phyloP scores from a whole-genome alignment of 2,797 vertebrate species.

The Enteromius trimaculatus region DNA sequence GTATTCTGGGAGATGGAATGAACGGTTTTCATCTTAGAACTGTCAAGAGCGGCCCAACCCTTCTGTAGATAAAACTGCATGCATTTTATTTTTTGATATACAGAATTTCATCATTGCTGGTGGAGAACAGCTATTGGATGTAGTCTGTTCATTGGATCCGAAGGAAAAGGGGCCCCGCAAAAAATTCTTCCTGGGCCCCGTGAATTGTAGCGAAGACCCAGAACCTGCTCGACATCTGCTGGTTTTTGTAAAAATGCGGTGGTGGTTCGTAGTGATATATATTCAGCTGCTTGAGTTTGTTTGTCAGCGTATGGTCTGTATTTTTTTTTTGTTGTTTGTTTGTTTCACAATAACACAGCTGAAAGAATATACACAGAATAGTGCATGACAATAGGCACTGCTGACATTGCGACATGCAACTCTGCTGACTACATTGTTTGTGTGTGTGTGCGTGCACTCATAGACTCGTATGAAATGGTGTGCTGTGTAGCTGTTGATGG shows the following conservation, averaged over 20 bases:
- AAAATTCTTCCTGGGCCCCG: not conserved
- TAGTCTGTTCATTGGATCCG: not conserved
- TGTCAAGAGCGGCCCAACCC: not conserved
- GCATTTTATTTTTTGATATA: not conserved
- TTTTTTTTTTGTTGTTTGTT: not conserved
- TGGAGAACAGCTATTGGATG: not conserved
- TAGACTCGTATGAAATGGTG: not conserved
- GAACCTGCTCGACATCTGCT: not conserved
- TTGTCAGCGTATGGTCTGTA: not conserved
- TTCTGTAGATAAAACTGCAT: slow-evolving; percentile 5
- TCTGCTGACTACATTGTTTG: slow-evolving; percentile 4
- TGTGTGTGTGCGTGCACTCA: not conserved
- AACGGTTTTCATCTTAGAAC: slow-evolving; percentile 10
- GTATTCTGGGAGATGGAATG: slow-evolving; percentile 36
- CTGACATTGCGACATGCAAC: slow-evolving; percentile 27
- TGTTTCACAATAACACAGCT: slow-evolving; percentile 34
- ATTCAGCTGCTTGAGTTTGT: not conserved
- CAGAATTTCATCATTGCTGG: not conserved
- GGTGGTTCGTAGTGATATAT: slow-evolving; percentile 14
- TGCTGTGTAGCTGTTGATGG: slow-evolving; percentile 14
- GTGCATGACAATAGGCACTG: slow-evolving; percentile 38
- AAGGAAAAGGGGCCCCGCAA: not conserved
- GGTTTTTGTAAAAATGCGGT: not conserved
- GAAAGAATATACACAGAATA: slow-evolving; percentile 37
- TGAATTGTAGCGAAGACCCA: not conserved